Evolutionary conservation across 2,113 vertebrate species (phyloP), one percentile per base, ranked within the genome.

Genomic region (Acanthisitta chloris): DNA sequence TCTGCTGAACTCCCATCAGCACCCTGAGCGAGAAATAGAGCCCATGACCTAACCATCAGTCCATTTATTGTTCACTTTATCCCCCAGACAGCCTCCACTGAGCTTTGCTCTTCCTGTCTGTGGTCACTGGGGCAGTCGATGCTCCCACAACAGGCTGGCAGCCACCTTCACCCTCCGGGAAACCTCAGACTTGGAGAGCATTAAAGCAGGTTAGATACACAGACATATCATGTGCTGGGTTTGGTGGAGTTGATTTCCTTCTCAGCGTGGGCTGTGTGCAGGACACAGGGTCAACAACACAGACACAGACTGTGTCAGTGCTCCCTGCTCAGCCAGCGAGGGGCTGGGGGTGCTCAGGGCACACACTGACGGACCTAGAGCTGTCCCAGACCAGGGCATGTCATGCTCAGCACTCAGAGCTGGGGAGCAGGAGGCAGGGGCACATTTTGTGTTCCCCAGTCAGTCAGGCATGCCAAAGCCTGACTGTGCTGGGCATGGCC

Each of bases 131-230:
- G 34, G 8, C 3, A 57, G 33, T 5, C 45, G 6, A 4, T 58
- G 55, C 28, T 87, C 38, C 9, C 45, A 43, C 19, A n/a, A 10
- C 3, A 65, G 57, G 40, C 18, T 85, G 46, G 21, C 33, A 49
- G 14, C 40, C 31, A 43, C 31, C 61, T 38, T 61, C 29, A 18
- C 25, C 40, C 29, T 20, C 18, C 17, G 23, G 19, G 78, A 78
- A 77, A n/a, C 17, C 17, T 46, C 2, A 0, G 12, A 21, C 77
- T 0, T 46, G 14, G 23, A 58, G 26, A 86, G 51, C 0, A 0
- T 42, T 46, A 67, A n/a, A 51, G 23, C 26, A 14, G 34, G 23
- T 24, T 17, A 51, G 28, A 59, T 15, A 43, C 58, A 74, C 7
- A 92, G 45, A 85, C 76, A 29, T 17, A 12, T 17, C 26, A 19